These are phyloP conservation scores for Drosophila testacea DNA, from an alignment of 2,888 invertebrate species.

Conservation along the genomic window DNA sequence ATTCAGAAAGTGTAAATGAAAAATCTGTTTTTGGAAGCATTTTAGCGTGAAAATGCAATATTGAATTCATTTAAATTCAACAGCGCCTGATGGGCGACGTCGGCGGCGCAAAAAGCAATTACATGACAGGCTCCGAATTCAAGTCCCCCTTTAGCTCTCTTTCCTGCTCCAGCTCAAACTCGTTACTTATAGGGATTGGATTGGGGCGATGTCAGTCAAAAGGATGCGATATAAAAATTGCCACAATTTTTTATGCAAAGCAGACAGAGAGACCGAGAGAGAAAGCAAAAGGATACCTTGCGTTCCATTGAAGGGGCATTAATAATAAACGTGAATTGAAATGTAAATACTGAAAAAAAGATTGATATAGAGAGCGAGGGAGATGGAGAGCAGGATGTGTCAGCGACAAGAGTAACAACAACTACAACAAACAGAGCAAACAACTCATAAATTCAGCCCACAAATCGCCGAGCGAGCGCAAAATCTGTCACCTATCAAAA, in stretches of 20 bases:
- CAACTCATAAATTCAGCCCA: conserved; percentile 82
- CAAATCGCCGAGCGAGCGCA: conserved; percentile 67
- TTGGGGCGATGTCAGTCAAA: conserved; percentile 38
- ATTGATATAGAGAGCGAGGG: too few species aligned
- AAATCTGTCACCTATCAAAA: conserved; percentile 84
- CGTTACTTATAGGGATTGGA: conserved; percentile 42
- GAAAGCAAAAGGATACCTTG: conserved; percentile 4
- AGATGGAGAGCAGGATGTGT: conserved; percentile 45
- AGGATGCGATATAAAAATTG: conserved; percentile 58
- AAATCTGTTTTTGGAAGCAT: conserved; percentile 84
- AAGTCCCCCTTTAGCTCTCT: conserved; percentile 3
- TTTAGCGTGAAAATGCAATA: conserved; percentile 84
- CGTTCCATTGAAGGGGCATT: conserved; percentile 43
- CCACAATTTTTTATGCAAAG: conserved; percentile 64
- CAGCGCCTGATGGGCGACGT: conserved; percentile 45
- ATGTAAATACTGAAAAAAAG: conserved; percentile 52
- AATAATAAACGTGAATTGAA: conserved; percentile 71
- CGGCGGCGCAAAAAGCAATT: conserved; percentile 75
- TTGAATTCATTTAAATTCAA: conserved; percentile 83
- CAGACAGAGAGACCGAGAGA: conserved; percentile 15
- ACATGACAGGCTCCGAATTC: conserved; percentile 58
- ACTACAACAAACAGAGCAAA: conserved; percentile 33
- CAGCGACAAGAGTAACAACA: conserved; percentile 26
- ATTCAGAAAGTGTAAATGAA: conserved; percentile 83
- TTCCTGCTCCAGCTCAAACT: background rate